These are phyloP conservation scores for Lysandra bellargus DNA, from an alignment of 2,888 invertebrate species.

Conservation along the genomic window DNA sequence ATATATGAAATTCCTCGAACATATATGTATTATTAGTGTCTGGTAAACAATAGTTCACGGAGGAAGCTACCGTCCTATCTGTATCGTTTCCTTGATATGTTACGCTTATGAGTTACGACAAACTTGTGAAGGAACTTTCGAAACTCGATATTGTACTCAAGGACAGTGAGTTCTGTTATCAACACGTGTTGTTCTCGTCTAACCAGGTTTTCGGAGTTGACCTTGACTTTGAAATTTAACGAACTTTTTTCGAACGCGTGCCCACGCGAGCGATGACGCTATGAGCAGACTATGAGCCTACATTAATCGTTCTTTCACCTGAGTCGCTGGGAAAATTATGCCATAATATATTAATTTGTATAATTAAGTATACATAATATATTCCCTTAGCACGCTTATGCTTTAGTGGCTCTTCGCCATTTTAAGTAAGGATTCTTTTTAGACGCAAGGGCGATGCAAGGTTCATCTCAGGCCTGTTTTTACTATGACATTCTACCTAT, in stretches of 20 bases:
- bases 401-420: too few relatives aligned
- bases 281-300: background rate
- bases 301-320: too few relatives aligned
- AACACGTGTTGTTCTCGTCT: slow-evolving; percentile 7
- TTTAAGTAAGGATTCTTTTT: too few relatives aligned
- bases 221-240: slow-evolving; percentile 22
- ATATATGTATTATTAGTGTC: background rate
- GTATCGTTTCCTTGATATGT: slow-evolving; percentile 4
- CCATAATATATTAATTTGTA: too few relatives aligned
- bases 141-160: slow-evolving; percentile 18
- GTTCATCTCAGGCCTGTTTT: too few relatives aligned
- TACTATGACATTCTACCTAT: too few relatives aligned
- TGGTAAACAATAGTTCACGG: slow-evolving; percentile 4
- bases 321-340: too few relatives aligned
- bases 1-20: background rate
- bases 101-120: background rate
- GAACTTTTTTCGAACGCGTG: background rate
- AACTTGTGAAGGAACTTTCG: slow-evolving; percentile 13
- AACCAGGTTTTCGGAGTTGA: slow-evolving; percentile 5
- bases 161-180: slow-evolving; percentile 21
- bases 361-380: too few relatives aligned
- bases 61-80: background rate
- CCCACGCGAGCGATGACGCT: background rate
- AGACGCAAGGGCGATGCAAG: too few relatives aligned
- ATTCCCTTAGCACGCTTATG: too few relatives aligned